These are phyloP conservation scores for Archaeoteleia sp. DNA, from an alignment of 2,888 invertebrate genomes.

Conservation along the genomic window DNA sequence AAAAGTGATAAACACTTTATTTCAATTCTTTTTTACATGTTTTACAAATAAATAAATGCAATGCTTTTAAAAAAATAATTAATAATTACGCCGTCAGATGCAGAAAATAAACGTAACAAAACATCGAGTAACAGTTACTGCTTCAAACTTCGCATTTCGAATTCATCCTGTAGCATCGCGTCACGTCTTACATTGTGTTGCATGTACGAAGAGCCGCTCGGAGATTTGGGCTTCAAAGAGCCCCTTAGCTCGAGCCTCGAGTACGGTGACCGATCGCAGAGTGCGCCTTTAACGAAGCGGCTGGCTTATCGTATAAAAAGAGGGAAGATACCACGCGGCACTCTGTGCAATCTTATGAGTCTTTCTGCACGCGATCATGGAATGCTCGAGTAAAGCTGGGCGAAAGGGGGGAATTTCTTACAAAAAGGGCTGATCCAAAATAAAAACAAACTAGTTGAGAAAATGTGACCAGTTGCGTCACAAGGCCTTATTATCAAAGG, in stretches of 20 bases:
- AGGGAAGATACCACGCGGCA: conserved; percentile 33
- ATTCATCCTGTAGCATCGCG: conserved; percentile 28
- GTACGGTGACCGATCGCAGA: conserved; percentile 48
- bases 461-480: conserved; percentile 50
- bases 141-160: too few species aligned
- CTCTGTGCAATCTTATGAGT: conserved; percentile 39
- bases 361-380: conserved; percentile 42
- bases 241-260: conserved; percentile 24
- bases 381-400: conserved; percentile 29
- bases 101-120: conserved; percentile 30
- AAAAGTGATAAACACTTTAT: too few species aligned
- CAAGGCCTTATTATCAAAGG: conserved; percentile 36
- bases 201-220: conserved; percentile 18
- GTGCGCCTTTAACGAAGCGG: conserved; percentile 44
- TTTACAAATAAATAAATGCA: too few species aligned
- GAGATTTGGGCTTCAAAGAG: conserved; percentile 22
- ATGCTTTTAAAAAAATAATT: too few species aligned
- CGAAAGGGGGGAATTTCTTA: background rate
- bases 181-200: conserved; percentile 13
- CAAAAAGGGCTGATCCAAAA: conserved; percentile 24
- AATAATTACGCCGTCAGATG: too few species aligned
- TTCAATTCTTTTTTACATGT: too few species aligned
- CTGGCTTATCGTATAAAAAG: conserved; percentile 49
- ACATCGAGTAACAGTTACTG: too few species aligned
- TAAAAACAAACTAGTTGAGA: conserved; percentile 32